Conservation (phyloP, 2,888 invertebrate genomes). For the Lasioglossum oenotherae region DNA sequence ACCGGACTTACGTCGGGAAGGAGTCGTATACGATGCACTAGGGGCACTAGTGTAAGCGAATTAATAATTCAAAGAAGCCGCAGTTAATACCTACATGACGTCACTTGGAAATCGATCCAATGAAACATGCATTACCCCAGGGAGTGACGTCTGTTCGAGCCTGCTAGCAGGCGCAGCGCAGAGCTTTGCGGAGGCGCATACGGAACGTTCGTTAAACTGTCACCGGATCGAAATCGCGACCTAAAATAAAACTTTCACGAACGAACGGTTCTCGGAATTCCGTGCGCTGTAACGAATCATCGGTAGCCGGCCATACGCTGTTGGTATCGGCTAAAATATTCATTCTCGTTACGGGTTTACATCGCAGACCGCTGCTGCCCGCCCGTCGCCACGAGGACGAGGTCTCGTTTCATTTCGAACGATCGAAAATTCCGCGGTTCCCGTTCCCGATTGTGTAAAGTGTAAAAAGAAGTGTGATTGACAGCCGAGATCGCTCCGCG, state of each 20-base stretch:
- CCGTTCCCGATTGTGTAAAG: neutral
- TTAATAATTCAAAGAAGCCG: slow-evolving; percentile 72
- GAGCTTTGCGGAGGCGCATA: slow-evolving; percentile 15
- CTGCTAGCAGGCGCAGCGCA: slow-evolving; percentile 53
- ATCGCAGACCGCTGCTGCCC: neutral
- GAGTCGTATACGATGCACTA: slow-evolving; percentile 45
- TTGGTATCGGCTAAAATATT: slow-evolving; percentile 37
- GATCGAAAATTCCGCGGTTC: slow-evolving; percentile 4
- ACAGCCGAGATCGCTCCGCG: neutral
- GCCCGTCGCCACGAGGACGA: neutral
- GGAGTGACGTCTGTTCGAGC: slow-evolving; percentile 76
- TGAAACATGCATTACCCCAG: slow-evolving; percentile 76
- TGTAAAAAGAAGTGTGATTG: neutral
- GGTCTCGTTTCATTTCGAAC: slow-evolving; percentile 6
- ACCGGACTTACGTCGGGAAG: slow-evolving; percentile 61
- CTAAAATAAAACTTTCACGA: slow-evolving; percentile 53
- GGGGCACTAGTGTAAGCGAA: slow-evolving; percentile 40
- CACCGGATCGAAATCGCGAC: slow-evolving; percentile 58
- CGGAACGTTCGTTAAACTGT: slow-evolving; percentile 56
- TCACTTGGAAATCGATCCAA: slow-evolving; percentile 77
- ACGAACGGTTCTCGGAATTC: slow-evolving; percentile 37
- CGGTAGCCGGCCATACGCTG: neutral
- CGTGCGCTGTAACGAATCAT: slow-evolving; percentile 20
- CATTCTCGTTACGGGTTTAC: neutral
- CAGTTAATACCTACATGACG: slow-evolving; percentile 77